Evolutionary conservation across 2,888 invertebrate genomes (phyloP).

Genomic region (Agriopis aurantiaria): DNA sequence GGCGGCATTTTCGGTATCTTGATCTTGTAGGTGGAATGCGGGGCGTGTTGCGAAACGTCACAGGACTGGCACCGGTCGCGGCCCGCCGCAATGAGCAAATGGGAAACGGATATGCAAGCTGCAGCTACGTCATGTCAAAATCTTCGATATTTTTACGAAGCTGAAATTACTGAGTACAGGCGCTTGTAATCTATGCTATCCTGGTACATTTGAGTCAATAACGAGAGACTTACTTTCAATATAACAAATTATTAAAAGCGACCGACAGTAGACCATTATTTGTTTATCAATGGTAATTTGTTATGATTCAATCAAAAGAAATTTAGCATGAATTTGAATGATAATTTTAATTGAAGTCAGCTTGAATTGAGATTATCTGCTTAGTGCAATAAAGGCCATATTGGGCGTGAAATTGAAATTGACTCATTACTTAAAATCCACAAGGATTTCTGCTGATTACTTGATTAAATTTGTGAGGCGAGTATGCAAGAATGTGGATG

Average conservation of each 20-base stretch:
- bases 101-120: constrained; percentile 47
- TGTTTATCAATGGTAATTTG: too few species aligned
- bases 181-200: not conserved
- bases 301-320: too few species aligned
- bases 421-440: constrained; percentile 47
- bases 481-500: constrained; percentile 27
- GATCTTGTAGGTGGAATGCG: constrained; percentile 36
- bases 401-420: constrained; percentile 55
- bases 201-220: not conserved
- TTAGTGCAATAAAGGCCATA: not conserved
- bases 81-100: not conserved
- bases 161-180: too few species aligned
- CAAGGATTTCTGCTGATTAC: constrained; percentile 43
- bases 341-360: too few species aligned
- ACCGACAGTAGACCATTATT: too few species aligned
- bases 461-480: constrained; percentile 20
- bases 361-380: not conserved
- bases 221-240: too few species aligned
- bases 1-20: constrained; percentile 33
- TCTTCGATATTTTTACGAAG: not conserved
- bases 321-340: too few species aligned
- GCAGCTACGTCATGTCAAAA: not conserved
- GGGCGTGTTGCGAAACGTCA: constrained; percentile 27
- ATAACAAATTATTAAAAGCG: too few species aligned
- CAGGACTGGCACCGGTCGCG: not conserved